Percentiles rank a stretch among this genome's conserved stretches.
These are phyloP conservation scores for Acanthoscelides obtectus DNA, from an alignment of 2,888 invertebrate genomes.

Conservation along the genomic window DNA sequence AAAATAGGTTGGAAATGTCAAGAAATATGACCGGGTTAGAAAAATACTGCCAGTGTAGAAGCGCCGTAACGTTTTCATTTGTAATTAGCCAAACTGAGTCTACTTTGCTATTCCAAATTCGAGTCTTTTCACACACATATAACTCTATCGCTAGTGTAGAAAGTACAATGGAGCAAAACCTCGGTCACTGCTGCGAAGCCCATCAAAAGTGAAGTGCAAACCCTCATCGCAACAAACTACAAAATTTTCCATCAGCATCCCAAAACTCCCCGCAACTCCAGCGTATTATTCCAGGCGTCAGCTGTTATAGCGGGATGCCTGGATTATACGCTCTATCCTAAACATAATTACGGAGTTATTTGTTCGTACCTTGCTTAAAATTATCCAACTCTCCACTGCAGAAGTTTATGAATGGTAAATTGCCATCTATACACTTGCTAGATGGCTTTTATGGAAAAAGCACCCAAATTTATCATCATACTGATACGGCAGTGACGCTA, in stretches of 20 bases:
- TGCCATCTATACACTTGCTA: not conserved
- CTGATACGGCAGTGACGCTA: too few species aligned
- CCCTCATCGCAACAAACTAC: not conserved
- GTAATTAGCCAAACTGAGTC: too few species aligned
- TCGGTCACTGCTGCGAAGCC: not conserved
- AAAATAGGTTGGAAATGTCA: too few species aligned
- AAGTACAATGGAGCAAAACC: too few species aligned
- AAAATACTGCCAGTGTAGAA: too few species aligned
- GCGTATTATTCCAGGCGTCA: conserved; percentile 9
- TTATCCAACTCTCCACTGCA: conserved; percentile 14
- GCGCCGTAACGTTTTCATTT: too few species aligned
- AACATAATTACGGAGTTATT: conserved; percentile 35
- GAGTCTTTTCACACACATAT: too few species aligned
- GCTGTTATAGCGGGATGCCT: conserved; percentile 27
- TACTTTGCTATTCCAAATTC: too few species aligned
- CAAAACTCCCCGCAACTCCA: not conserved
- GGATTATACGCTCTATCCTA: conserved; percentile 32
- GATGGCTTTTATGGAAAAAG: not conserved
- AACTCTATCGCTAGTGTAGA: too few species aligned
- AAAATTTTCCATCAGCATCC: not conserved
- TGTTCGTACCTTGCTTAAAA: conserved; percentile 27
- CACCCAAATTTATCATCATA: not conserved
- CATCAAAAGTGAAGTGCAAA: not conserved
- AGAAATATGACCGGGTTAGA: too few species aligned
- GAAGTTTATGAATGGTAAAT: conserved; percentile 9